Evolutionary conservation across 2,888 invertebrate species (phyloP), one percentile per base, ranked within the genome.

Genomic region (Watsonalla cultraria): DNA sequence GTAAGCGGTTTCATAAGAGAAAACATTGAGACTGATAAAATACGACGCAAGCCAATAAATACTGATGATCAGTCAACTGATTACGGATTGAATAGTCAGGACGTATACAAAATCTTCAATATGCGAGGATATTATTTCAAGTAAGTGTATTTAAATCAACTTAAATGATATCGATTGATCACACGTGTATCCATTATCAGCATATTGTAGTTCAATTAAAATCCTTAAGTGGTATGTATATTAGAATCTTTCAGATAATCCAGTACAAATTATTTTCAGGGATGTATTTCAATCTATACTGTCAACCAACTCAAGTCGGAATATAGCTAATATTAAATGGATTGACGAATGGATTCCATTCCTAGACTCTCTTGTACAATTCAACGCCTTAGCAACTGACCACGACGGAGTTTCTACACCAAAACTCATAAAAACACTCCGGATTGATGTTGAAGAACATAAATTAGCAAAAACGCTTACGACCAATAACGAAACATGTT

Each of bases 321-420:
- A 61, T 33, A 64, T 57, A 54, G 76, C 67, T 6, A 59, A 52
- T 5, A 57, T 78, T 0, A 69, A 64, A 47, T 75, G 72, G 67
- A 62, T 49, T 5, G 58, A 64, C 5, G 68, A 72, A 34, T 78
- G 76, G 76, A 62, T 73, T 0, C 62, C 66, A 6, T 70, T 71
- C 42, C 50, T 78, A 0, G 78, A 78, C 47, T 64, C 70, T 6
- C 53, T 78, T 0, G 57, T 78, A 5, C 78, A 78, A 55, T 60
- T 74, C 2, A 72, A 65, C 14, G 57, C 57, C 7, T 64, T 76
- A 8, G 58, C 64, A 2, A 62, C 56, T 47, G 56, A 73, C 5
- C 57, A 65, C 35, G 65, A 71, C 7, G 73, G 72, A 7, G 7
- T 73, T 0, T 66, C 70, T 4, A 51, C 53, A n/a, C 70, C 70